Percentiles rank a stretch among this genome's conserved stretches.
phyloP scores from a whole-genome alignment of 2,888 invertebrate genomes.

The Philereme vetulata region DNA sequence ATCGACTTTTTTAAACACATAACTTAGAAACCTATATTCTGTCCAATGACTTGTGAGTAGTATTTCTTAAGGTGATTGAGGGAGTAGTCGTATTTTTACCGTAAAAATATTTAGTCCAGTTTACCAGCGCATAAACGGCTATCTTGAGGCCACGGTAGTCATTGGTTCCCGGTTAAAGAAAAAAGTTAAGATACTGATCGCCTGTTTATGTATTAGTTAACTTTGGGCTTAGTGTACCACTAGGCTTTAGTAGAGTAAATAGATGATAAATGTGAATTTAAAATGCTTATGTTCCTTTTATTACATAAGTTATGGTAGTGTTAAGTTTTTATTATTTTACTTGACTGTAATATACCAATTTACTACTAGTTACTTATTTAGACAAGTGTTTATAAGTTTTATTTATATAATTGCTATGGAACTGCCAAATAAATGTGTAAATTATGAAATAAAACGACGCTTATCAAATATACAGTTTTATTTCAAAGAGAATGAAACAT shows the following conservation, averaged over 20 bases:
- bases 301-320: constrained; percentile 4
- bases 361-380: constrained; percentile 24
- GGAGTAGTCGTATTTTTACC: constrained; percentile 19
- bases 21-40: constrained; percentile 43
- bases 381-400: constrained; percentile 50
- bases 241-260: constrained; percentile 48
- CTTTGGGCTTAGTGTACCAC: constrained; percentile 11
- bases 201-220: too few relatives aligned
- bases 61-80: constrained; percentile 13
- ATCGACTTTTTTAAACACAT: constrained; percentile 54
- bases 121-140: too few relatives aligned
- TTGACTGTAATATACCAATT: constrained; percentile 1
- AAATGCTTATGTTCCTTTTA: constrained; percentile 10
- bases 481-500: too few relatives aligned
- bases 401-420: constrained; percentile 57
- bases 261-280: constrained; percentile 3
- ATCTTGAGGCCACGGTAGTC: too few relatives aligned
- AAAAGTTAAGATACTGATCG: too few relatives aligned
- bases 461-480: constrained; percentile 36
- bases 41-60: constrained; percentile 47
- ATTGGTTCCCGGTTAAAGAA: too few relatives aligned
- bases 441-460: constrained; percentile 67
- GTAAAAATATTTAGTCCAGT: constrained; percentile 26
- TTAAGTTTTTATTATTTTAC: constrained; percentile 23
- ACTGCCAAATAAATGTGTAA: constrained; percentile 75